Conservation (phyloP, 2,888 invertebrate genomes). For the Drosophila affinis region DNA sequence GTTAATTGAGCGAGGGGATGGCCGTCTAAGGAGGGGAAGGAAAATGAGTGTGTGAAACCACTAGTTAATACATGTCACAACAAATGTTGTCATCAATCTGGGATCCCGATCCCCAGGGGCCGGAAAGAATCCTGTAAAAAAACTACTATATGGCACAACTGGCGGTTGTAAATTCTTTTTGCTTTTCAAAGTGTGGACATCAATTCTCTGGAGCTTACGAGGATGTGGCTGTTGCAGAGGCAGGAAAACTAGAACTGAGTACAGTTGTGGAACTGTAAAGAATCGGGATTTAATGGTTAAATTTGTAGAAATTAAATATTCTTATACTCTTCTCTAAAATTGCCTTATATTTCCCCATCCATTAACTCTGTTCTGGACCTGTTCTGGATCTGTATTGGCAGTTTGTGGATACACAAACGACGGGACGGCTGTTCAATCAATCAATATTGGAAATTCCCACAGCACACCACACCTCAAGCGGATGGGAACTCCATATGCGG, state of each 20-base stretch:
- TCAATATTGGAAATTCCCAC: conserved; percentile 66
- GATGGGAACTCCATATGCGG: conserved; percentile 15
- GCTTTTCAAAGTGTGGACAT: conserved; percentile 7
- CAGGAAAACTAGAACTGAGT: not conserved
- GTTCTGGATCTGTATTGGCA: not conserved
- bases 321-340: no score
- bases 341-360: not conserved
- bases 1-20: conserved; percentile 50
- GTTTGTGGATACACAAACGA: not conserved
- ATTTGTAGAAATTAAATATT: not conserved
- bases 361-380: not conserved
- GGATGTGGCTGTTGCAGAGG: not conserved
- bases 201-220: conserved; percentile 59
- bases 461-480: conserved; percentile 21
- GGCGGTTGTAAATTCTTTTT: conserved; percentile 60
- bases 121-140: conserved; percentile 50
- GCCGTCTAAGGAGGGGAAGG: not conserved
- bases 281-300: not conserved
- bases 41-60: conserved; percentile 68
- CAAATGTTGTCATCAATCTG: conserved; percentile 76
- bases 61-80: conserved; percentile 77
- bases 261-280: not conserved
- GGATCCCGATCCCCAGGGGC: conserved; percentile 36
- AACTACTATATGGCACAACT: conserved; percentile 47
- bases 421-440: conserved; percentile 61